Conservation (phyloP, 2,888 invertebrate species). For the Ophion obscuratus region DNA sequence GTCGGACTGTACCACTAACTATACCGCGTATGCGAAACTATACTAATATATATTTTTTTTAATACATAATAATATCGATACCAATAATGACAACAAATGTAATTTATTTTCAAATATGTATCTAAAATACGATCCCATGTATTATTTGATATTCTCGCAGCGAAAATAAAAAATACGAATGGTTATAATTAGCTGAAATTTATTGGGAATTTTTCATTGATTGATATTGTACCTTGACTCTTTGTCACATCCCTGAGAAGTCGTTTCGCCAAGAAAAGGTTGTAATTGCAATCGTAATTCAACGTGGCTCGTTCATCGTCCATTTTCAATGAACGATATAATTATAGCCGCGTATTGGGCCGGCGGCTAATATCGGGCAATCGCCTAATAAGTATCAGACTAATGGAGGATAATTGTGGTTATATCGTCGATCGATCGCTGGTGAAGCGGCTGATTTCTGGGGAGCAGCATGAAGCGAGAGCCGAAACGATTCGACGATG, state of each 20-base stretch:
- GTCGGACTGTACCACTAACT: too few species aligned
- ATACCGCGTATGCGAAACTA: too few species aligned
- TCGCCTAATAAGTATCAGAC: neutral
- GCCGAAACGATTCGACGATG: neutral
- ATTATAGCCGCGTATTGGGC: too few species aligned
- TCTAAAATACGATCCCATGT: too few species aligned
- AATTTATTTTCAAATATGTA: too few species aligned
- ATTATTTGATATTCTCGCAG: too few species aligned
- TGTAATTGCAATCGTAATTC: slow-evolving; percentile 85
- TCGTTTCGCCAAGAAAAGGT: slow-evolving; percentile 85
- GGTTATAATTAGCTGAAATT: neutral
- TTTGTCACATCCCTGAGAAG: slow-evolving; percentile 82
- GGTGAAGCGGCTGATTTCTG: slow-evolving; percentile 1
- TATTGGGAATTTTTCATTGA: neutral
- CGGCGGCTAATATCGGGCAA: neutral
- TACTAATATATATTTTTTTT: too few species aligned
- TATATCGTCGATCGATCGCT: slow-evolving; percentile 6
- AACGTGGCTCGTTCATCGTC: slow-evolving; percentile 70
- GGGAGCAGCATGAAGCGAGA: slow-evolving; percentile 27
- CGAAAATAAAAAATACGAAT: too few species aligned
- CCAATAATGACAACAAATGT: too few species aligned
- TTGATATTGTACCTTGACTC: slow-evolving; percentile 74
- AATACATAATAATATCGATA: too few species aligned
- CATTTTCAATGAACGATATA: slow-evolving; percentile 38
- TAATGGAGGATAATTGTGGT: slow-evolving; percentile 17